Evolutionary conservation across 2,113 vertebrate species (phyloP).

Genomic region (Aegotheles bennettii): DNA sequence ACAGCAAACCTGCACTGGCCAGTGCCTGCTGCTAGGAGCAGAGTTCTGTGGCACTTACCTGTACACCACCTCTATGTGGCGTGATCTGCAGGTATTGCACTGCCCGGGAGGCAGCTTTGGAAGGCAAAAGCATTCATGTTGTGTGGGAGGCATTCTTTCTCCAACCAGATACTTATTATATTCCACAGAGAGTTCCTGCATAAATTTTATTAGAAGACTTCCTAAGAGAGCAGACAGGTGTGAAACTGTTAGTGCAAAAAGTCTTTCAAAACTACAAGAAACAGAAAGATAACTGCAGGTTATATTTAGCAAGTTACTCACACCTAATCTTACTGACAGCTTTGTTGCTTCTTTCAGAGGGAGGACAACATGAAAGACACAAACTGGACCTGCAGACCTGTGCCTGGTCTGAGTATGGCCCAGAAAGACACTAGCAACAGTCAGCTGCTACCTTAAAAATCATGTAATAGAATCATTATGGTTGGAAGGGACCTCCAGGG

Average conservation of each 20-base stretch:
- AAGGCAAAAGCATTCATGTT: constrained; percentile 18
- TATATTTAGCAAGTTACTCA: background rate
- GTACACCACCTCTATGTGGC: background rate
- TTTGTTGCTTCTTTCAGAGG: background rate
- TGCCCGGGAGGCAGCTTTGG: background rate
- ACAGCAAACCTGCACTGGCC: background rate
- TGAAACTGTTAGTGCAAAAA: background rate
- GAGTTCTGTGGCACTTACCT: constrained; percentile 12
- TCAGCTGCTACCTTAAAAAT: background rate
- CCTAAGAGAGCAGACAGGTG: constrained; percentile 31
- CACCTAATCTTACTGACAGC: background rate
- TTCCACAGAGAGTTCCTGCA: constrained; percentile 39
- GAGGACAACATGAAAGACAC: background rate
- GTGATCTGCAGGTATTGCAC: constrained; percentile 32
- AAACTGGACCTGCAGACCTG: background rate
- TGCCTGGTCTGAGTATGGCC: fast-evolving
- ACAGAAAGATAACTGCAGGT: background rate
- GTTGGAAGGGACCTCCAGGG: too few relatives aligned
- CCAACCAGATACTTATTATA: constrained; percentile 63
- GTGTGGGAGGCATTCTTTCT: background rate
- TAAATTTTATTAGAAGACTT: constrained; percentile 57
- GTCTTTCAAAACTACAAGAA: background rate
- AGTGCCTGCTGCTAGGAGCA: fast-evolving
- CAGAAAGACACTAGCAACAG: background rate
- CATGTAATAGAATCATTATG: too few relatives aligned